These are phyloP conservation scores for Trissonchulus sp. DNA, from an alignment of 2,888 invertebrate species.

Conservation along the genomic window DNA sequence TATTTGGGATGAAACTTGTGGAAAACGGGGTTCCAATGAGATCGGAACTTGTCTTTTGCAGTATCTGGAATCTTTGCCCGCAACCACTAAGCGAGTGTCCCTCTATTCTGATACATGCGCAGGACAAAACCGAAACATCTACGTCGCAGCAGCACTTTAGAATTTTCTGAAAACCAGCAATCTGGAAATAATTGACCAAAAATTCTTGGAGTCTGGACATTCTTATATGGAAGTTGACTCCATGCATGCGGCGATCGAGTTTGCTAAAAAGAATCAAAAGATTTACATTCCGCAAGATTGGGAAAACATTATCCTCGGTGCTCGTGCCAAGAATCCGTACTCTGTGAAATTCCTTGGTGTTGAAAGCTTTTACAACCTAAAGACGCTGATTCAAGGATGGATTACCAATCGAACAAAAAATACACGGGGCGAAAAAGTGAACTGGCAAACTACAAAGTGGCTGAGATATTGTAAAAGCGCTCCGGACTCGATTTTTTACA, in stretches of 20 bases:
- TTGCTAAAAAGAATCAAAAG: constrained; percentile 9
- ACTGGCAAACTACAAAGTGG: constrained; percentile 10
- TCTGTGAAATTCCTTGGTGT: neutral
- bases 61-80: neutral
- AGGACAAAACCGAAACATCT: constrained; percentile 9
- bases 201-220: constrained; percentile 28
- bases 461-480: neutral
- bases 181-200: constrained; percentile 12
- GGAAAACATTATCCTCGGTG: constrained; percentile 1
- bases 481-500: constrained; percentile 19
- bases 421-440: constrained; percentile 16
- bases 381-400: neutral
- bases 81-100: neutral
- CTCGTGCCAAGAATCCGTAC: neutral
- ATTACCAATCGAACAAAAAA: neutral
- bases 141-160: constrained; percentile 7
- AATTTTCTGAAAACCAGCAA: neutral
- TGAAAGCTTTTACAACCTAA: neutral
- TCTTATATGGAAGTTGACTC: constrained; percentile 26
- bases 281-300: neutral
- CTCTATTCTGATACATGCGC: constrained; percentile 22
- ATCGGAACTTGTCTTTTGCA: constrained; percentile 23
- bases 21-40: constrained; percentile 26
- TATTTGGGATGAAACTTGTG: constrained; percentile 24
- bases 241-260: constrained; percentile 26